Evolutionary conservation across 2,113 vertebrate species (phyloP), one percentile per base, ranked within the genome.

Genomic region (Nothocercus nigrocapillus): DNA sequence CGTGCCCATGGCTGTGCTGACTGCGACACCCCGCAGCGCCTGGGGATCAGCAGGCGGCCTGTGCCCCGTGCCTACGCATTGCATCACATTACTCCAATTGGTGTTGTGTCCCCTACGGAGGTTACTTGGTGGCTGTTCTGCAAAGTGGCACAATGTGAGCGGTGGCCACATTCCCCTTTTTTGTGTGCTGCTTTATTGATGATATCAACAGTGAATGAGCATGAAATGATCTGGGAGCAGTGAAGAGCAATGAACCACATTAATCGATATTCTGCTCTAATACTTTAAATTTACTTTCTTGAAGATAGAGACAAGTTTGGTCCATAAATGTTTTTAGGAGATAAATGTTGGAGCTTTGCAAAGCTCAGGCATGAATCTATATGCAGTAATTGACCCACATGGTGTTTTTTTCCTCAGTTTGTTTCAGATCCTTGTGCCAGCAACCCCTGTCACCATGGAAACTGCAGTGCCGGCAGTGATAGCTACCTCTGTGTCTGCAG

Each of bases 371-470:
- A 74, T 27, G 88, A 89, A 85, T 81, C 58, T 58, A 22, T 66
- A 62, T 84, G 76, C 87, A 82, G 70, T 96, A 94, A 97, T 45
- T 97, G 97, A 97, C 96, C 90, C 92, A 72, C 93, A 88, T 92
- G 70, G n/a, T 94, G 14, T 68, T 82, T 81, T 98, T 94, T 97
- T 95, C 87, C 83, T 73, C 98, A 99, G 99, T 98, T 99, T 97
- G 97, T 99, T 97, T 98, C 96, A 96, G 99, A 99, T 97, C 98
- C 98, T 56, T 99, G 99, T 92, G 97, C 98, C 97, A 99, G 98
- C 98, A 98, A 98, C 96, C 99, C 99, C 56, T 99, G 99, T 99
- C 98, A 97, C 98, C 98, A 99, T 99, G 99, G 99, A 85, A 99
- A 99, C 99, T 99, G 99, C 96, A 99, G 98, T 97, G 96, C 61